Conservation (phyloP, 2,113 vertebrate species). For the Cercopithecus mona region DNA sequence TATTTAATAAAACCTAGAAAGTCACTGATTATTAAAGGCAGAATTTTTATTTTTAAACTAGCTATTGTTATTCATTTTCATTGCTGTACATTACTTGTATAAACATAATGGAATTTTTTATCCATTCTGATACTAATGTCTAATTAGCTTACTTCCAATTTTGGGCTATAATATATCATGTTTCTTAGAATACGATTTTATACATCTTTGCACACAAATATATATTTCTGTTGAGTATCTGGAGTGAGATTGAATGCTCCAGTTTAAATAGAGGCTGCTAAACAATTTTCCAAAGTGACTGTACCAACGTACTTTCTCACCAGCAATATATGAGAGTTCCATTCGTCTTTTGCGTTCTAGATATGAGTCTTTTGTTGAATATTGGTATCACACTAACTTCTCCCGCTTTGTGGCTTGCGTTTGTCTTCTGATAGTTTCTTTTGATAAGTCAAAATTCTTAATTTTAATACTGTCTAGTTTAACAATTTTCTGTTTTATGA, state of each 20-base stretch:
- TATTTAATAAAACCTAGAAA: not conserved
- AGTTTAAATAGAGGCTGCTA: not conserved
- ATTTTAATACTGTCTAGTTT: not conserved
- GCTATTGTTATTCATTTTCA: not conserved
- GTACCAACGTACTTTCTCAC: not conserved
- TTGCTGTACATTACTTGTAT: not conserved
- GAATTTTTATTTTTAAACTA: not conserved
- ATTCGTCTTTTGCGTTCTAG: not conserved
- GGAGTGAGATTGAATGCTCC: not conserved
- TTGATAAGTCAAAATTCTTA: not conserved
- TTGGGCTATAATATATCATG: not conserved
- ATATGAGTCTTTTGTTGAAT: not conserved
- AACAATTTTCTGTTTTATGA: not conserved
- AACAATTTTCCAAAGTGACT: not conserved
- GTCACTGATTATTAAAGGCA: not conserved
- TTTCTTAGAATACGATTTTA: not conserved
- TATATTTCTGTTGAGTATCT: not conserved
- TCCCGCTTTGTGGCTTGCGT: not conserved
- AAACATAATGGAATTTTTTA: not conserved
- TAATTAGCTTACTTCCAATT: not conserved
- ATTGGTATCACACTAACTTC: not conserved
- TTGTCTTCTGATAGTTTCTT: not conserved
- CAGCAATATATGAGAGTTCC: not conserved
- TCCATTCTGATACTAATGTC: not conserved
- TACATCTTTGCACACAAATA: not conserved